These are phyloP conservation scores for Sitophilus oryzae DNA, from an alignment of 1,140 invertebrate genomes.

Conservation along the genomic window DNA sequence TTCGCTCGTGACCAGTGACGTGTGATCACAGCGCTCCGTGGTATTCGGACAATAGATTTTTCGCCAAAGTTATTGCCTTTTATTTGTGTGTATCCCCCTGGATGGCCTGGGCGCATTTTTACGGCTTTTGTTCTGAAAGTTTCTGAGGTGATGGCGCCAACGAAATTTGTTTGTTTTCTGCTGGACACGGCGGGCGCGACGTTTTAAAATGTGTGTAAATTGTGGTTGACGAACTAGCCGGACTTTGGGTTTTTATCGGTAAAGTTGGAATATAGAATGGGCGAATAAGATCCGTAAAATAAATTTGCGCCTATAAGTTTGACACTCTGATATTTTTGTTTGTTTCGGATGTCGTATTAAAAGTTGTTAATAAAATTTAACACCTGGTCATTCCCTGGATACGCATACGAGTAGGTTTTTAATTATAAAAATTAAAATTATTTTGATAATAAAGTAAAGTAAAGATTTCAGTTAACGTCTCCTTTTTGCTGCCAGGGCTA, in stretches of 20 bases:
- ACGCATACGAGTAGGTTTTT: neutral
- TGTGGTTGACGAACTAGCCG: conserved; percentile 1
- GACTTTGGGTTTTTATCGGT: neutral
- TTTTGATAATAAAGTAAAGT: neutral
- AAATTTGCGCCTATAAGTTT: neutral
- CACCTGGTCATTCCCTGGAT: neutral
- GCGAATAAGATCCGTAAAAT: neutral
- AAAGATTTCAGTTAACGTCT: no score
- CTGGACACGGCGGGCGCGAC: neutral
- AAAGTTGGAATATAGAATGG: neutral
- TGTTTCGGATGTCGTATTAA: neutral
- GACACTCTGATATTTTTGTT: neutral
- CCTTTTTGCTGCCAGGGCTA: no score
- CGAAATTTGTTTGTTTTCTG: conserved; percentile 1
- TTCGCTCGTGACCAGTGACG: conserved; percentile 21
- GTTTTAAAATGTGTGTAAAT: conserved; percentile 7
- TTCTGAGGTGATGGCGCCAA: conserved; percentile 3
- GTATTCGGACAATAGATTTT: neutral
- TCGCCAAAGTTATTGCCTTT: neutral
- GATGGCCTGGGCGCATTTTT: neutral
- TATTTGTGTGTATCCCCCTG: neutral
- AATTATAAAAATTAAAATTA: neutral
- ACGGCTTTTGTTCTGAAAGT: conserved; percentile 1
- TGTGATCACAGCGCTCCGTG: neutral
- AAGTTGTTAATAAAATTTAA: neutral